Percentiles rank a stretch among this genome's conserved stretches.
Conservation (phyloP, 64 coral and sea anemone genomes). For the Stylophora pistillata region DNA sequence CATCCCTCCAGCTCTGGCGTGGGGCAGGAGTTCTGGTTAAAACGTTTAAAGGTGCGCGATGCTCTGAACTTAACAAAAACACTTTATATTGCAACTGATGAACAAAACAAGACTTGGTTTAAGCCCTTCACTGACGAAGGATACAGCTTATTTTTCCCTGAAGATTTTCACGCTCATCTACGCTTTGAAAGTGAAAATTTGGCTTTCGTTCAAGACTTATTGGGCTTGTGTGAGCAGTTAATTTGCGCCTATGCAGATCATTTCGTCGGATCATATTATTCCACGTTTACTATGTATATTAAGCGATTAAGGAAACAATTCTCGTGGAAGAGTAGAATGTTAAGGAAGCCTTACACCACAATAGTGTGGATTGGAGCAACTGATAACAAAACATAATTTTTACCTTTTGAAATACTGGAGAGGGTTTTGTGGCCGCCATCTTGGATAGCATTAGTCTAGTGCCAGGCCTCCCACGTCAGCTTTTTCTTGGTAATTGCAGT, state of each 20-base stretch:
- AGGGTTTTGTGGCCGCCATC: background rate
- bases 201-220: slow-evolving; percentile 57
- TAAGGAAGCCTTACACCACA: slow-evolving; percentile 38
- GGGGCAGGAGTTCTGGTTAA: slow-evolving; percentile 60
- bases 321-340: slow-evolving; percentile 63
- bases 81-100: slow-evolving; percentile 95
- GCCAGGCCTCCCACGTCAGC: too few species aligned
- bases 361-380: slow-evolving; percentile 56
- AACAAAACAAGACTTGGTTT: slow-evolving; percentile 81
- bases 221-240: slow-evolving; percentile 88
- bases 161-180: slow-evolving; percentile 38
- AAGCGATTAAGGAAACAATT: slow-evolving; percentile 67
- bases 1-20: slow-evolving; percentile 65
- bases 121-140: slow-evolving; percentile 76
- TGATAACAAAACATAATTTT: background rate
- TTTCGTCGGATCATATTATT: slow-evolving; percentile 92
- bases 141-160: slow-evolving; percentile 75
- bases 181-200: background rate
- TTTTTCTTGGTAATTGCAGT: too few species aligned
- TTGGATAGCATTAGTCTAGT: background rate
- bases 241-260: slow-evolving; percentile 75
- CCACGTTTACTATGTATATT: slow-evolving; percentile 88
- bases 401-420: background rate
- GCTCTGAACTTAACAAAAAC: slow-evolving; percentile 59
- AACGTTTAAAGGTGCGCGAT: slow-evolving; percentile 17